Conservation (phyloP, 2,797 vertebrate species). For the Silurus lanzhouensis region DNA sequence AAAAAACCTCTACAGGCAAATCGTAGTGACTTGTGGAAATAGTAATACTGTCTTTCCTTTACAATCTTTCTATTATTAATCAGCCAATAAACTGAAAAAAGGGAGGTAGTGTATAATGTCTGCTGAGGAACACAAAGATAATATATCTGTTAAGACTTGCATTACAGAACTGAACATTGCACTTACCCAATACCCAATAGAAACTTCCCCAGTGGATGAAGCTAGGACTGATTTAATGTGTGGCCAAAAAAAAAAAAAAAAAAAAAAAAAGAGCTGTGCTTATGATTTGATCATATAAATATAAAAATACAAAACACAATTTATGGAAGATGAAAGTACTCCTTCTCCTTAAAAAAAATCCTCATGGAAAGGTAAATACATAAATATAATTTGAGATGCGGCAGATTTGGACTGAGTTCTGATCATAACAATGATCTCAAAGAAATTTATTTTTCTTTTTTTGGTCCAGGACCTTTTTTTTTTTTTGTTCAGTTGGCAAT, state of each 20-base stretch:
- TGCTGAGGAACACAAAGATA: conserved; percentile 19
- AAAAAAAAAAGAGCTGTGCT: background rate
- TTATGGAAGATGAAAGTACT: conserved; percentile 2
- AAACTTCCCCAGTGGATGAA: background rate
- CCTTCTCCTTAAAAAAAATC: conserved; percentile 1
- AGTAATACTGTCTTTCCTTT: conserved; percentile 51
- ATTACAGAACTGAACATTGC: conserved; percentile 27
- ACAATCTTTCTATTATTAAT: conserved; percentile 21
- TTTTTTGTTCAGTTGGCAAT: conserved; percentile 62
- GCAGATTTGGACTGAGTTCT: conserved; percentile 22
- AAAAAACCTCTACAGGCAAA: background rate
- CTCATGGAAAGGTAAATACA: conserved; percentile 23
- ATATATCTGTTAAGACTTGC: conserved; percentile 10
- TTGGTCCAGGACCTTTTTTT: conserved; percentile 8
- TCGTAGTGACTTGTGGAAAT: background rate
- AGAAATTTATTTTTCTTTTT: background rate
- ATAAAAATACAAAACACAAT: conserved; percentile 33
- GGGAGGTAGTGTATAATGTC: conserved; percentile 55
- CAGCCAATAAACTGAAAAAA: conserved; percentile 33
- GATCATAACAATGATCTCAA: conserved; percentile 22
- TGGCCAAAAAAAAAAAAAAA: conserved; percentile 13
- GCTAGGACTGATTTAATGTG: background rate
- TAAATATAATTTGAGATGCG: conserved; percentile 28
- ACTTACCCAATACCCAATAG: background rate
- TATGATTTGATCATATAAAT: conserved; percentile 24